Evolutionary conservation across 2,888 invertebrate genomes (phyloP), one percentile per base, ranked within the genome.

Genomic region (Aphodius sticticus): DNA sequence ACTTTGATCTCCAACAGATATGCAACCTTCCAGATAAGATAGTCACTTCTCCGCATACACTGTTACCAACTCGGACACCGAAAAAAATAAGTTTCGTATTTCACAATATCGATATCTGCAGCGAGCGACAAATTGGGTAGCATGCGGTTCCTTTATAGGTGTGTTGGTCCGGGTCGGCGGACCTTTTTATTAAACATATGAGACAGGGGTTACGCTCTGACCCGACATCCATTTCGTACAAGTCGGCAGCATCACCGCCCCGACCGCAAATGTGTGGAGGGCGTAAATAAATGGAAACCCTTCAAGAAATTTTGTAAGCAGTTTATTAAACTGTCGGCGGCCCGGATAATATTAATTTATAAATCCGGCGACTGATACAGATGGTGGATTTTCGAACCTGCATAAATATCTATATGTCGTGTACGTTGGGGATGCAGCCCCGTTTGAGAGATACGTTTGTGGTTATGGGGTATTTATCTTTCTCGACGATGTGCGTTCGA

Each of bases 311-410:
- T 83, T 84, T 83, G 82, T 82, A 81, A 79, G 79, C 83, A 81
- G 82, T 83, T 81, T 83, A 84, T 83, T 84, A 84, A 82, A 82
- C 81, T 83, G 84, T 83, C 84, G 81, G 77, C 83, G 77, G 74
- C 77, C 77, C 78, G 81, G 82, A 84, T 84, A 84, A 82, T 80
- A 77, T 81, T 81, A 82, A 84, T 84, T 84, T 84, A 84, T 84
- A 82, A 81, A 77, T 81, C 78, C 75, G 80, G 74, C 75, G 16
- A 74, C 37, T 74, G 26, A 36, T 74, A 35, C 74, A 37, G 74
- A 74, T 37, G 74, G 74, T 36, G 35, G 53, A 53, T 53, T 53
- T 53, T 53, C 53, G 12, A 53, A 7, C 53, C 53, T 53, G 53
- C 53, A 53, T 53, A 53, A 53, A 53, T 53, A 9, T 53, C 53